Evolutionary conservation across 2,888 invertebrate species (phyloP), one percentile per base, ranked within the genome.

Genomic region (Linnaemya tessellans): DNA sequence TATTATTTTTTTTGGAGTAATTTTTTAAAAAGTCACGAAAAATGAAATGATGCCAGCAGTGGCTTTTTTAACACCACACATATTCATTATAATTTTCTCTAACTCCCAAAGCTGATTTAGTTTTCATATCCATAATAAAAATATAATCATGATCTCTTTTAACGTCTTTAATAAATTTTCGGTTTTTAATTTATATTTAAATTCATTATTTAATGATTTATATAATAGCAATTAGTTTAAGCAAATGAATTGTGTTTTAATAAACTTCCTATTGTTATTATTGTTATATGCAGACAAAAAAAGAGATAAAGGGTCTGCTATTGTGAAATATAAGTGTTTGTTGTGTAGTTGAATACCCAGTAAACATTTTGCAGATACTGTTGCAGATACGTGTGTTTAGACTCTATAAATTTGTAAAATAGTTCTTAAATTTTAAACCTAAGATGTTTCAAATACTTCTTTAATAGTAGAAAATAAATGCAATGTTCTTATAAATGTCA

Each of bases 201-300:
- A 13, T 43, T 43, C 13, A 43, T 11, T 13, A 43, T 43, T 3
- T 20, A 46, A 79, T 79, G 70, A 71, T 71, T 79, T 79, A 71
- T 79, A 71, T 20, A 79, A 51, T 20, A 64, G 43, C 62, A 71
- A 79, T 71, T 71, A 62, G 62, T 79, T 79, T 54, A 43, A 43
- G 10, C 43, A 79, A 79, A 79, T 70, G 20, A 70, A 71, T 79
- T 79, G 70, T 35, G 49, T 64, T 62, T 64, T 79, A 64, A 79
- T 79, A 64, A 54, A 79, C 70, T 79, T 79, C 62, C 79, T 54
- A 43, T 62, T 56, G 54, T 35, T 43, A 15, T 56, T 62, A 35
- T 41, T 74, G 22, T 10, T 58, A 25, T 54, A 35, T 38, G 54
- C 20, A 51, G 25, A 60, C 38, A 68, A 54, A 30, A 35, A 49